Evolutionary conservation across 2,888 invertebrate species (phyloP), one percentile per base, ranked within the genome.

Genomic region (Drosophila mayaguana): DNA sequence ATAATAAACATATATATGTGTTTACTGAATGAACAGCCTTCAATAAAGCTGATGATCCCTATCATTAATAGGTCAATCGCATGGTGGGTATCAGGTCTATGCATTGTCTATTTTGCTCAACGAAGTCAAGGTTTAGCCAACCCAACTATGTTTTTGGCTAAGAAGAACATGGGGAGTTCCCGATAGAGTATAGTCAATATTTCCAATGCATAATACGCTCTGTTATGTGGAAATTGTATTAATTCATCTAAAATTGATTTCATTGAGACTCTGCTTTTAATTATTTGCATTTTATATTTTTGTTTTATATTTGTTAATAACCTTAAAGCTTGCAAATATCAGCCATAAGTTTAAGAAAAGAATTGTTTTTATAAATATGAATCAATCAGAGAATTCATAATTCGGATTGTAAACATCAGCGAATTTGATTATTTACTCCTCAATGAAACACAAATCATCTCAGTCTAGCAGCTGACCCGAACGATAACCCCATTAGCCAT

Each of bases 401-500:
- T 48, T 50, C 57, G 61, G 43, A 25, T 64, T 20, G 22, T 34
- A 42, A 48, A 18, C 4, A 25, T 46, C 11, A 28, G 28, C 46
- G 12, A 28, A n/a, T 22, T 25, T 28, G 38, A 40, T 53, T 61
- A 20, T 61, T 53, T 18, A 43, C 32, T 60, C 45, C 40, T 63
- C 57, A 75, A 73, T 72, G 66, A 72, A 63, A 69, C 16, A 42
- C n/a, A 57, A 40, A 28, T 20, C 34, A 28, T 46, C 34, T 22
- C 22, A 42, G 68, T 40, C 62, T 60, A 59, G 38, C 46, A 34
- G 25, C 40, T 63, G 56, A 78, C 60, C 64, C 34, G 16, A 48
- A 4, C 60, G 83, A 83, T 83, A 83, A 83, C 89, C 86, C 50
- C 56, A 22, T n/a, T 20, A 48, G 34, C 54, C 48, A 20, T 22